These are phyloP conservation scores for Astreopora myriophthalma DNA, from an alignment of 64 coral and sea anemone genomes.

Conservation along the genomic window DNA sequence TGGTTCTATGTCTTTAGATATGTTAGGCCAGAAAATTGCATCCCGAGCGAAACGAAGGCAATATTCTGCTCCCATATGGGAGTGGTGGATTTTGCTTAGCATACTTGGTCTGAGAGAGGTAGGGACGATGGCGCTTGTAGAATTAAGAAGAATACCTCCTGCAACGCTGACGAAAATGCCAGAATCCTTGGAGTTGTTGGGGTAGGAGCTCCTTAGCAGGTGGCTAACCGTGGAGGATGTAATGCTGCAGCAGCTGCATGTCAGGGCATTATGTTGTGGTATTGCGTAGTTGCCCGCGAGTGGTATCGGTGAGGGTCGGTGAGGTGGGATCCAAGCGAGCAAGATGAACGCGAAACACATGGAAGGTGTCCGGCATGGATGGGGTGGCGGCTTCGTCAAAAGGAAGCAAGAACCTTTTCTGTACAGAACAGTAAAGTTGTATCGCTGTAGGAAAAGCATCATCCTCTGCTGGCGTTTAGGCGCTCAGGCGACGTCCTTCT, in stretches of 20 bases:
- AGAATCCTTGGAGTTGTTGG: not conserved
- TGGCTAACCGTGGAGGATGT: constrained; percentile 23
- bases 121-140: constrained; percentile 14
- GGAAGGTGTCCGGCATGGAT: constrained; percentile 6
- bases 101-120: not conserved
- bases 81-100: constrained; percentile 24
- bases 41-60: no score
- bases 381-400: not conserved
- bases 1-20: no score
- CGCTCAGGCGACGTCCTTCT: not conserved
- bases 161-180: constrained; percentile 1
- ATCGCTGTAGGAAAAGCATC: constrained; percentile 20
- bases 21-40: no score
- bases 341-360: not conserved
- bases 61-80: not conserved
- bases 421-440: not conserved
- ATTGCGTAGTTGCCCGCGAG: constrained; percentile 5
- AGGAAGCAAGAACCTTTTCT: constrained; percentile 14
- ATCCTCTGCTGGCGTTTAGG: not conserved
- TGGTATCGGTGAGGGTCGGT: not conserved
- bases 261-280: constrained; percentile 9
- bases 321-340: not conserved
- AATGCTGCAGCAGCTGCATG: not conserved
- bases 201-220: not conserved
- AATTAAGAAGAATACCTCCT: constrained; percentile 3